Evolutionary conservation across 2,888 invertebrate genomes (phyloP).

Genomic region (Parapristionchus giblindavisi): DNA sequence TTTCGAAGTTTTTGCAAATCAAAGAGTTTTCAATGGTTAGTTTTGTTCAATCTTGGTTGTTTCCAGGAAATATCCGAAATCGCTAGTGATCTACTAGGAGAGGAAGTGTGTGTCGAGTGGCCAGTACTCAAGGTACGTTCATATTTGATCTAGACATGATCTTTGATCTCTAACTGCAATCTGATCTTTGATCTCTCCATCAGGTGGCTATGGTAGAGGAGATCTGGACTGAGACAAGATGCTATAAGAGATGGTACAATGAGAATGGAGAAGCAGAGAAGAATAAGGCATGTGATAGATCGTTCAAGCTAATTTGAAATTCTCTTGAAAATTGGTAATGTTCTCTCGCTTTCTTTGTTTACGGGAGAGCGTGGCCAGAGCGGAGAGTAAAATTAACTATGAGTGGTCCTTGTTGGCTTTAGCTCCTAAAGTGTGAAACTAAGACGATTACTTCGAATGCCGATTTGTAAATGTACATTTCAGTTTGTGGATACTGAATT

Average conservation of each 20-base stretch:
- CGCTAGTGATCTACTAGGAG: conserved; percentile 79
- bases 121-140: conserved; percentile 87
- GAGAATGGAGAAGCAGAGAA: conserved; percentile 12
- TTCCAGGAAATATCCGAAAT: conserved; percentile 71
- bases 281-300: background rate
- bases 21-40: background rate
- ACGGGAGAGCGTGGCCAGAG: background rate
- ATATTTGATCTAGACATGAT: background rate
- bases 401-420: too few species aligned
- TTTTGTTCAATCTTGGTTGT: background rate
- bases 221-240: conserved; percentile 18
- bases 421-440: too few species aligned
- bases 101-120: conserved; percentile 85
- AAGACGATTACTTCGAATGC: too few species aligned
- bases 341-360: too few species aligned
- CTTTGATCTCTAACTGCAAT: too few species aligned
- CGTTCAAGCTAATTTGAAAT: background rate
- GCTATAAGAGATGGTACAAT: conserved; percentile 3
- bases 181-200: too few species aligned
- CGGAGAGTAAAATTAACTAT: too few species aligned
- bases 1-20: too few species aligned
- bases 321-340: too few species aligned
- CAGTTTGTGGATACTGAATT: too few species aligned
- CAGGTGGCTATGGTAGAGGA: conserved; percentile 34
- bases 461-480: too few species aligned